Evolutionary conservation across 2,888 invertebrate species (phyloP).

Genomic region (Pseudolycoriella hygida): DNA sequence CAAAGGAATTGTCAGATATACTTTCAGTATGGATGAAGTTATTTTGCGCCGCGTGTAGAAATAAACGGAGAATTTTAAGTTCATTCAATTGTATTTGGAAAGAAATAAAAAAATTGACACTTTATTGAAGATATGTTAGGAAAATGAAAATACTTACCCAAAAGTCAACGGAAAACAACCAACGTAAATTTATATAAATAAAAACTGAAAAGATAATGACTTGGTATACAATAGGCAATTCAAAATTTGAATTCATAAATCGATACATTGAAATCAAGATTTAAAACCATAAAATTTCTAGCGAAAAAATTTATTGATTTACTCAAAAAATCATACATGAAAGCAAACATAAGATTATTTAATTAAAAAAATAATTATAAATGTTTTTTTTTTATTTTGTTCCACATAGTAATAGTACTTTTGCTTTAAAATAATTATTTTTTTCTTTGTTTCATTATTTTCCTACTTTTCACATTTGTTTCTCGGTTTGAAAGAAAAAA

Average conservation of each 20-base stretch:
- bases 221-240: neutral
- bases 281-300: constrained; percentile 9
- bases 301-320: constrained; percentile 8
- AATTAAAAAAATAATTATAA: constrained; percentile 4
- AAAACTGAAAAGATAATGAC: constrained; percentile 3
- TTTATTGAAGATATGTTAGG: neutral
- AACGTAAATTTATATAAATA: constrained; percentile 3
- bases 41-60: too few species aligned
- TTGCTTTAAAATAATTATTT: neutral
- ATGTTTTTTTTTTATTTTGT: constrained; percentile 4
- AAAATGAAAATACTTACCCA: constrained; percentile 4
- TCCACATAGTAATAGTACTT: neutral
- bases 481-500: too few species aligned
- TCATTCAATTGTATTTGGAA: too few species aligned
- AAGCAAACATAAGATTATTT: constrained; percentile 9
- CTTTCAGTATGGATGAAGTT: too few species aligned
- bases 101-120: neutral
- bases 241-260: neutral
- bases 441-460: neutral
- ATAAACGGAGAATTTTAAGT: too few species aligned
- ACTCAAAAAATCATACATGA: constrained; percentile 8
- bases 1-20: too few species aligned
- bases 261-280: constrained; percentile 1
- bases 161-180: neutral
- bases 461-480: neutral